phyloP scores from a whole-genome alignment of 2,797 vertebrate genomes.

The Anableps anableps region DNA sequence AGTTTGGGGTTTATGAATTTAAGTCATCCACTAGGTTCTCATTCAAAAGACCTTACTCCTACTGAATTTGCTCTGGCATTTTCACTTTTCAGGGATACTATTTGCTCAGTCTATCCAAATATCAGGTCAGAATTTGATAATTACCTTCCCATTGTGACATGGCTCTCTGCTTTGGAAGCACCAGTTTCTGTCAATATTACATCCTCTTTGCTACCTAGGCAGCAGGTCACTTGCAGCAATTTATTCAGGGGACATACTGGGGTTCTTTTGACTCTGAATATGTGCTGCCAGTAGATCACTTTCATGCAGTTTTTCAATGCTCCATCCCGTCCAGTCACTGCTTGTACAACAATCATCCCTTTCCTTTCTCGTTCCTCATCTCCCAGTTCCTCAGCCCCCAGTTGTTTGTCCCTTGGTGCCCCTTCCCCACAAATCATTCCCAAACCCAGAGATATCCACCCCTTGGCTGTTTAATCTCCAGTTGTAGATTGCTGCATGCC shows the following conservation, averaged over 20 bases:
- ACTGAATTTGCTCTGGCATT: no score
- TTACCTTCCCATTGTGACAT: background rate
- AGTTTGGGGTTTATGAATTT: background rate
- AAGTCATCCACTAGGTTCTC: no score
- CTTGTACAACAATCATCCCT: background rate
- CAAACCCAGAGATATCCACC: no score
- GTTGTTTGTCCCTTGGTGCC: no score
- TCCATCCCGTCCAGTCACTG: background rate
- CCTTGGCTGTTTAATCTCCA: background rate
- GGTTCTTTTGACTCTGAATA: background rate
- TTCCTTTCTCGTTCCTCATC: background rate
- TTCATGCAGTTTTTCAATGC: no score
- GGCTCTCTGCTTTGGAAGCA: background rate
- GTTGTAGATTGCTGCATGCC: background rate
- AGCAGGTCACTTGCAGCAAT: no score
- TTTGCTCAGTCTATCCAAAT: no score
- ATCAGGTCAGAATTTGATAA: background rate
- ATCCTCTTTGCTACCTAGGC: background rate
- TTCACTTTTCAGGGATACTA: no score
- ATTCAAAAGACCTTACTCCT: no score
- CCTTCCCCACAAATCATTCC: no score
- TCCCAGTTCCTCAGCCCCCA: background rate
- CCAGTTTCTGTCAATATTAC: no score
- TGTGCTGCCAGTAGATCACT: background rate
- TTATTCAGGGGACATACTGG: no score